These are phyloP conservation scores for Streptopelia turtur DNA, from an alignment of 2,797 vertebrate species.

Conservation along the genomic window DNA sequence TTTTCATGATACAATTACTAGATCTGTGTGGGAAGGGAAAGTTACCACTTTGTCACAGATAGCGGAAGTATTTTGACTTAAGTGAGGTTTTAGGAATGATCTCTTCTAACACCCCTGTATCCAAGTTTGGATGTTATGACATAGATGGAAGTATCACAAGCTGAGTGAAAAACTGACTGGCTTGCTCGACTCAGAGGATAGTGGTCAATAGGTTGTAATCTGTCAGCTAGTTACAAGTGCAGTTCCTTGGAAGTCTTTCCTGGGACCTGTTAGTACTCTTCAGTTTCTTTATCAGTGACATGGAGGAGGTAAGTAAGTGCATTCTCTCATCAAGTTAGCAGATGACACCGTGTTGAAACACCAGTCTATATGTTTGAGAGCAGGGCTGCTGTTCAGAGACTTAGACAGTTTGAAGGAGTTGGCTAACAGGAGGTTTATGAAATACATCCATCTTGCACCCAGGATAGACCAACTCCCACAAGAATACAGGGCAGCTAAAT, in stretches of 20 bases:
- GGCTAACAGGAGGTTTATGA: neutral
- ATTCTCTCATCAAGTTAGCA: neutral
- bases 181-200: neutral
- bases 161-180: neutral
- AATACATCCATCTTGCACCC: neutral
- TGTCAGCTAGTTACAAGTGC: neutral
- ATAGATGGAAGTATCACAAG: neutral
- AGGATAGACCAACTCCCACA: neutral
- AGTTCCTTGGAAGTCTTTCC: neutral
- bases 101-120: neutral
- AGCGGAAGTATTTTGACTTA: neutral
- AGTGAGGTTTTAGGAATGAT: neutral
- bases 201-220: neutral
- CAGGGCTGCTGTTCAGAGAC: neutral
- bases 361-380: neutral
- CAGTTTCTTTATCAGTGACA: neutral
- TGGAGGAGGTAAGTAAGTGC: neutral
- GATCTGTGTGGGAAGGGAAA: neutral
- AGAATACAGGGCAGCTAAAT: neutral
- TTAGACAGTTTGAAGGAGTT: neutral
- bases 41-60: neutral
- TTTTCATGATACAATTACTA: neutral
- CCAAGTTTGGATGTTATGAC: neutral
- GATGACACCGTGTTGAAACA: neutral
- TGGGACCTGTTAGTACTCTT: neutral